Evolutionary conservation across 2,113 vertebrate genomes (phyloP).

Genomic region (Circaetus cinerascens): DNA sequence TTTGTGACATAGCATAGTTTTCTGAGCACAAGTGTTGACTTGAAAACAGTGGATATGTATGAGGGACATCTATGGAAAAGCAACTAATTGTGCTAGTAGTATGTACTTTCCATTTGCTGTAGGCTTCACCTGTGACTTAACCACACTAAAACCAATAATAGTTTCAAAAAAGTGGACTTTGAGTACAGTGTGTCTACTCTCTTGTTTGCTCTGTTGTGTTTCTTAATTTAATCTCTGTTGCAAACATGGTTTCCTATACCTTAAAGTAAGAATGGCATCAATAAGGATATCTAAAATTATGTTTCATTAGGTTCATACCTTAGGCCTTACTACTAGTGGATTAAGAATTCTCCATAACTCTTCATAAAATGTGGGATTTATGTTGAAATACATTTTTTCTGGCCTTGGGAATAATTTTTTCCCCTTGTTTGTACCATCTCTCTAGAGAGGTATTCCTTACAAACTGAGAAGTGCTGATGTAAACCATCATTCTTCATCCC

Average conservation of each 20-base stretch:
- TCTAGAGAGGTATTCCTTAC: neutral
- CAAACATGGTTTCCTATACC: neutral
- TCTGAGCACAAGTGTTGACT: neutral
- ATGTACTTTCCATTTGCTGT: neutral
- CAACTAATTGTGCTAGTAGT: fast-evolving
- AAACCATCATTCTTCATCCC: neutral
- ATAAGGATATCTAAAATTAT: neutral
- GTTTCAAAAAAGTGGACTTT: neutral
- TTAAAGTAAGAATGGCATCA: neutral
- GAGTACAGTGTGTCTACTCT: neutral
- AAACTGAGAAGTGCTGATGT: neutral
- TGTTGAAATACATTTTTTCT: neutral
- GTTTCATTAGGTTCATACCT: neutral
- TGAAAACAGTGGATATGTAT: neutral
- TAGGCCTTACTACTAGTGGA: neutral
- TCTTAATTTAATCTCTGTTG: neutral
- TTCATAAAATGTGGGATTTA: neutral
- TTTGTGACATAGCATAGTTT: neutral
- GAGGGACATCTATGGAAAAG: neutral
- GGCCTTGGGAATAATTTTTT: fast-evolving
- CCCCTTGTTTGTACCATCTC: fast-evolving
- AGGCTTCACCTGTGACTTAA: neutral
- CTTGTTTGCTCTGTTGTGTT: neutral
- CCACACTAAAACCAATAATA: neutral
- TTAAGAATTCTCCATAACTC: neutral